Conservation (phyloP, 2,888 invertebrate species). For the Epinotia nisella region DNA sequence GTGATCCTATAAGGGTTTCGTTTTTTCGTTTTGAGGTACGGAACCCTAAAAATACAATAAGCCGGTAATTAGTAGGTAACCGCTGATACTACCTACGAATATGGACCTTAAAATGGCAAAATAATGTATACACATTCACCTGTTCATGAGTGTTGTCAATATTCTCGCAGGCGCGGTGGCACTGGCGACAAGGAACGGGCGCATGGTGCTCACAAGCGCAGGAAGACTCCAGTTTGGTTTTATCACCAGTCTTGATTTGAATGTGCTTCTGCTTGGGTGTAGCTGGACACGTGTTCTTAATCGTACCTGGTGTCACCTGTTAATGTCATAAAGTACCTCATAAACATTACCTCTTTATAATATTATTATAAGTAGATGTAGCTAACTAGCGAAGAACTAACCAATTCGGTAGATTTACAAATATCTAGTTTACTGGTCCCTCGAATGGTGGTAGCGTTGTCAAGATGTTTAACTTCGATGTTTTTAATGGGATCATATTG, state of each 20-base stretch:
- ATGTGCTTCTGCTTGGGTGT: background rate
- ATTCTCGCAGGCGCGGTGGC: background rate
- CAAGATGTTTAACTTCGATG: background rate
- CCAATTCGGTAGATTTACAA: conserved; percentile 6
- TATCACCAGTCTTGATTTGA: background rate
- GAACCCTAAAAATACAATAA: no score
- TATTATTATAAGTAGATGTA: background rate
- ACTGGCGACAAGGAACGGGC: background rate
- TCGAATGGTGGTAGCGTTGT: background rate
- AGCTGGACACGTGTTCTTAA: background rate
- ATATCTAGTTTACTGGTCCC: background rate
- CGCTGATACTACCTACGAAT: no score
- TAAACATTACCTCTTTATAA: no score
- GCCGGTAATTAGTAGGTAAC: no score
- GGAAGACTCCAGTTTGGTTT: background rate
- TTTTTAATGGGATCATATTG: conserved; percentile 9
- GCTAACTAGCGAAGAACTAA: no score
- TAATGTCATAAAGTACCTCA: background rate
- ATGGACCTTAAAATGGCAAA: no score
- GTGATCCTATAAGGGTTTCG: no score
- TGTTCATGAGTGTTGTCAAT: background rate
- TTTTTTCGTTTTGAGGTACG: no score
- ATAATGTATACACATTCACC: background rate
- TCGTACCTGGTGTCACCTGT: background rate
- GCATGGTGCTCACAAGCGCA: background rate